Evolutionary conservation across 2,888 invertebrate species (phyloP), one percentile per base, ranked within the genome.

Genomic region (Lasiommata megera): DNA sequence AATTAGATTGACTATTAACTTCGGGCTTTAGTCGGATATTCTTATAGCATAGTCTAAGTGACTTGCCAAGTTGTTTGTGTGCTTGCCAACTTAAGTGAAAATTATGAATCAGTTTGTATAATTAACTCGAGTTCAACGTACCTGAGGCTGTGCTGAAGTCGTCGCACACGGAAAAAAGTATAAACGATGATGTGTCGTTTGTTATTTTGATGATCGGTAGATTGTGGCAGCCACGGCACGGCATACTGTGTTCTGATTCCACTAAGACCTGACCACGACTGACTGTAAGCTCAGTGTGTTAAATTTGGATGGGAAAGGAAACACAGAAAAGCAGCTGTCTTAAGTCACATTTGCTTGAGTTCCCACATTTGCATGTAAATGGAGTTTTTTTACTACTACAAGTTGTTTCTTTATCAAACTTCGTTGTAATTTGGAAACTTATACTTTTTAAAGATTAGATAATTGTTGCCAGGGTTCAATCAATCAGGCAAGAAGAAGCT

Each of bases 151-250:
- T 53, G 47, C 38, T 41, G 36, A 44, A 40, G 28, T 40, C 37
- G 31, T 60, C 61, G 8, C 50, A 36, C 34, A 56, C 56, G 5
- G 61, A 61, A 38, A 61, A 50, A 11, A 62, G 36, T 38, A 60
- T 54, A 18, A 53, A 60, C 16, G 61, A 46, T 7, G 59, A 62
- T 8, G 61, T 59, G 29, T 56, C 61, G 51, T 62, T 47, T 12
- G 50, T 62, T 43, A 61, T 52, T 59, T 56, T 59, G 38, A 60
- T 59, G 14, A 62, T 46, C n/a, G 61, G 59, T 29, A 62, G 53
- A 41, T 50, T 54, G 12, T 31, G 50, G 46, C 50, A 36, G 38
- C 54, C 56, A 38, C 43, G 43, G 23, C 59, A 61, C 44, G 59
- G 60, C 59, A 62, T 62, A 34, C 12, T 41, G 54, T 29, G 5